Evolutionary conservation across 1,140 invertebrate species (phyloP), one percentile per base, ranked within the genome.

Genomic region (Rhagoletis zephyria): DNA sequence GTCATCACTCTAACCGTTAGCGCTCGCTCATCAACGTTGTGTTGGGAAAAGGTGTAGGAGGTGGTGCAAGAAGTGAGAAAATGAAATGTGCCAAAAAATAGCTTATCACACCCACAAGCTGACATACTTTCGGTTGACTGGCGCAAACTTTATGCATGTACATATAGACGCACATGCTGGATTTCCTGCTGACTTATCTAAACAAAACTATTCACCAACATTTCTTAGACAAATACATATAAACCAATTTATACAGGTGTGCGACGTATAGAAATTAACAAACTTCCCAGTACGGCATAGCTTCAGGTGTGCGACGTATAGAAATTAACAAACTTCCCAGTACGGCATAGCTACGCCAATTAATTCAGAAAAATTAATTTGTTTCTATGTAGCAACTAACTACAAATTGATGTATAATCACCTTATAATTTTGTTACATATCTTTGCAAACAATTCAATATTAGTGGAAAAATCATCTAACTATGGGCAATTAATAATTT

Each of bases 11-110:
- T n/a, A 45, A 74, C 9, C 42, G 16, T 45, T 19, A 7, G 1
- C n/a, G 48, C n/a, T 56, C 30, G 30, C 30, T 30, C 30, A 9
- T 19, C 6, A 81, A 56, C 6, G 74, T 59, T 56, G 5, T 7
- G 45, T 19, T 81, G n/a, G 45, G 48, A 12, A 48, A 42, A 16
- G 10, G 61, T 14, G 61, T 14, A 14, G n/a, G 0, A 63, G 61
- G 61, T 14, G 16, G 70, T 30, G 30, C 30, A 42, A 30, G 45
- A 48, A 40, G 45, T 48, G 42, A 12, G 48, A 2, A 81, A 10
- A 9, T 81, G 3, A 10, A 74, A 74, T 48, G n/a, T 48, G 70
- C n/a, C 65, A 70, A 74, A 74, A 74, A 56, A 56, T 59, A 12
- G 4, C 40, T 81, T 56, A 19, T 59, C 74, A 51, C 48, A 59